phyloP scores from a whole-genome alignment of 2,797 vertebrate species.

The Adrianichthys oophorus region DNA sequence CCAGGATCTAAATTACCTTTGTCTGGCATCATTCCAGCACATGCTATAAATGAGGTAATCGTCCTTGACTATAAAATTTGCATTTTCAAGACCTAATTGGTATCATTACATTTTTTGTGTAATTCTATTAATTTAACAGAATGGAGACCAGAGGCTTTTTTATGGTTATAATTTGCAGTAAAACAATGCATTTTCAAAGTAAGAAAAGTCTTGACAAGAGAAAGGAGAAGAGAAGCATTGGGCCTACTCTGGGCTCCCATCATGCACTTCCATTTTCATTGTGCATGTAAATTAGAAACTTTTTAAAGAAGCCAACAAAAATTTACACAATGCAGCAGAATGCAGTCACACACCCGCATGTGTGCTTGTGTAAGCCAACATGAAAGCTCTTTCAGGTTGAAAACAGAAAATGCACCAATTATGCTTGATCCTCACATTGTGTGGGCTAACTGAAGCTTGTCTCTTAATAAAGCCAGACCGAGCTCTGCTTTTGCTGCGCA shows the following conservation, averaged over 20 bases:
- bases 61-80: conserved; percentile 99
- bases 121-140: conserved; percentile 99
- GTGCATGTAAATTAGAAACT: conserved; percentile 18
- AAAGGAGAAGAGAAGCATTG: conserved; percentile 62
- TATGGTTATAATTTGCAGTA: conserved; percentile 99
- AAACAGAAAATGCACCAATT: conserved; percentile 59
- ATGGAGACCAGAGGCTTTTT: conserved; percentile 92
- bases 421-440: conserved; percentile 68
- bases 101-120: conserved; percentile 99
- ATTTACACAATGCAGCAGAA: conserved; percentile 37
- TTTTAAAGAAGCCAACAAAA: conserved; percentile 10
- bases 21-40: conserved; percentile 98
- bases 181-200: conserved; percentile 92
- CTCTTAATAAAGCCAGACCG: conserved; percentile 62
- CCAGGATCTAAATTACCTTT: conserved; percentile 98
- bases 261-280: conserved; percentile 52
- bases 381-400: conserved; percentile 43
- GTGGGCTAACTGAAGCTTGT: conserved; percentile 76
- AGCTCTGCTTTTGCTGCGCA: conserved; percentile 54
- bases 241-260: conserved; percentile 64
- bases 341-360: conserved; percentile 28
- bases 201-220: conserved; percentile 70
- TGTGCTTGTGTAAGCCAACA: conserved; percentile 29
- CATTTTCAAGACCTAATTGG: conserved; percentile 99
- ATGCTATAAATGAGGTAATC: conserved; percentile 99